These are phyloP conservation scores for Leptinotarsa lineolata DNA, from an alignment of 1,140 invertebrate species.

Conservation along the genomic window DNA sequence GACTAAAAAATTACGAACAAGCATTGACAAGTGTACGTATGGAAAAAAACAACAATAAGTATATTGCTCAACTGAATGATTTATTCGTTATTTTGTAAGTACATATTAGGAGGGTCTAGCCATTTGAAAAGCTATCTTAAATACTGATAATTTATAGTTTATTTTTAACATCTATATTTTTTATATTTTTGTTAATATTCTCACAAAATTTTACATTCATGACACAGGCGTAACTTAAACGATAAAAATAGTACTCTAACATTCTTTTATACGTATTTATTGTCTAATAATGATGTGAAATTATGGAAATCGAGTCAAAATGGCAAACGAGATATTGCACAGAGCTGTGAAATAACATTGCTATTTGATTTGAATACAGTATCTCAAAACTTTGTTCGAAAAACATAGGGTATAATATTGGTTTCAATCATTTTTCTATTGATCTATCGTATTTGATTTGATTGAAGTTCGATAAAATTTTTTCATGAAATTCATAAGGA, in stretches of 20 bases:
- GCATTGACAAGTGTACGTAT: no score
- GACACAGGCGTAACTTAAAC: conserved; percentile 8
- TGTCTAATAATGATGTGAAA: conserved; percentile 25
- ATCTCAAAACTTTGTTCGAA: no score
- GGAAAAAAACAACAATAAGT: conserved; percentile 3
- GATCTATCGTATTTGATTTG: no score
- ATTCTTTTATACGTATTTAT: conserved; percentile 25
- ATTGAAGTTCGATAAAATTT: no score
- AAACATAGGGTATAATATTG: no score
- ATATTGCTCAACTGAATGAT: conserved; percentile 52
- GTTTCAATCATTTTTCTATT: no score
- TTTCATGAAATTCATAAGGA: no score
- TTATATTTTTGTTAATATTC: conserved; percentile 41
- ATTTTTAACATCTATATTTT: conserved; percentile 52
- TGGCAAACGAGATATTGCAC: neutral
- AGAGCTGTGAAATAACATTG: no score
- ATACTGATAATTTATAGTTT: conserved; percentile 56
- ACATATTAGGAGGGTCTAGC: conserved; percentile 56
- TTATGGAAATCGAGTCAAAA: conserved; percentile 18
- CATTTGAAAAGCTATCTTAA: conserved; percentile 56
- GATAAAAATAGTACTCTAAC: neutral
- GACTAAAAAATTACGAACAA: no score
- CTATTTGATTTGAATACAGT: no score
- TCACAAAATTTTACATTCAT: conserved; percentile 31
- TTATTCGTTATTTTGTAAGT: conserved; percentile 53